Evolutionary conservation across 2,113 vertebrate genomes (phyloP).

Genomic region (Hiodon tergisus): DNA sequence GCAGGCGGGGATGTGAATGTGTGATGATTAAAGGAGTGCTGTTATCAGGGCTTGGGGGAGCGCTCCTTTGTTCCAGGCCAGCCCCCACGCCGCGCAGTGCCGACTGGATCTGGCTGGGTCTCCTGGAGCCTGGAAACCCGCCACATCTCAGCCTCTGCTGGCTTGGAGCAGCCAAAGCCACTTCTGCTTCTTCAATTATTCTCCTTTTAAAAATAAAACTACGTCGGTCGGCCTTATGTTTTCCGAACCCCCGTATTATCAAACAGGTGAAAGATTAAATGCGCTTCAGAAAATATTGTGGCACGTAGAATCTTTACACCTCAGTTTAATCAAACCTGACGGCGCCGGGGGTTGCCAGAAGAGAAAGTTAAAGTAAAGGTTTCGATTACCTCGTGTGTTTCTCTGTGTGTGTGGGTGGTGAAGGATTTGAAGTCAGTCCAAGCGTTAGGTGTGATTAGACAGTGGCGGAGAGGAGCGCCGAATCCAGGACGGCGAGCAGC

Average conservation of each 20-base stretch:
- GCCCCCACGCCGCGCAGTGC: background rate
- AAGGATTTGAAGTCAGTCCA: background rate
- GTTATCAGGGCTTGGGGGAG: slow-evolving; percentile 27
- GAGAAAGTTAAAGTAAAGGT: background rate
- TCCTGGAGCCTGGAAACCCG: slow-evolving; percentile 16
- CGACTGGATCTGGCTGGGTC: background rate
- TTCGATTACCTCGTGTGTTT: background rate
- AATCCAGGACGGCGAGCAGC: background rate
- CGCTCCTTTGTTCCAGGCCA: slow-evolving; percentile 22
- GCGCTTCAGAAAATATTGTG: background rate
- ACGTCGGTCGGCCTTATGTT: background rate
- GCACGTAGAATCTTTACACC: background rate
- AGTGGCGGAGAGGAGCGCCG: background rate
- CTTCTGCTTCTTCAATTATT: background rate
- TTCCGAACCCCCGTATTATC: no score
- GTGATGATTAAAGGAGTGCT: slow-evolving; percentile 54
- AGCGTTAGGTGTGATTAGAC: background rate
- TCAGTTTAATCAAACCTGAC: slow-evolving; percentile 9
- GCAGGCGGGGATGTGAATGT: slow-evolving; percentile 49
- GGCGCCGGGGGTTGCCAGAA: background rate
- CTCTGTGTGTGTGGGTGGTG: background rate
- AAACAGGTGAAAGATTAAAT: slow-evolving; percentile 12
- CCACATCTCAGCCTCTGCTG: slow-evolving; percentile 6
- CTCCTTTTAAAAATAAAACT: background rate
- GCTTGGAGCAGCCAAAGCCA: background rate